Evolutionary conservation across 2,888 invertebrate genomes (phyloP).

Genomic region (Ellobium chinense): DNA sequence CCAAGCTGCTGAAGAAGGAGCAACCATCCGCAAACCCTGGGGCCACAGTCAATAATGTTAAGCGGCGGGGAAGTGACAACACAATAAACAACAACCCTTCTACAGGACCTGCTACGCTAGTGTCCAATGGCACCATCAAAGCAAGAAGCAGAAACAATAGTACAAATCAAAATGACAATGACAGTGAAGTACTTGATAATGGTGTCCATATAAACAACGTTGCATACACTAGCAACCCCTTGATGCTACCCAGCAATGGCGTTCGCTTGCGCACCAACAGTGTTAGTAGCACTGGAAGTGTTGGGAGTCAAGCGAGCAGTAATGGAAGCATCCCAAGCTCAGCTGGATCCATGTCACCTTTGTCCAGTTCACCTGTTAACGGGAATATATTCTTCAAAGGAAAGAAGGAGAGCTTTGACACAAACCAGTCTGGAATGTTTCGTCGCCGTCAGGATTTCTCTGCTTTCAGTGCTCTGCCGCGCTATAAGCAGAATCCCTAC

Average conservation of each 20-base stretch:
- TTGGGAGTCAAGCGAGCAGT: slow-evolving; percentile 51
- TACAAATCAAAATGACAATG: slow-evolving; percentile 12
- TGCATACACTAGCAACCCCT: neutral
- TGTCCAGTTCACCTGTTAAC: slow-evolving; percentile 59
- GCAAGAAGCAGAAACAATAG: slow-evolving; percentile 37
- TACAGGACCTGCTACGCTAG: slow-evolving; percentile 79
- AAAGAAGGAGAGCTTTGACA: slow-evolving; percentile 54
- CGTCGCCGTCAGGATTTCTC: slow-evolving; percentile 95
- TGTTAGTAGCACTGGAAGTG: slow-evolving; percentile 76
- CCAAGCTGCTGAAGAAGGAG: slow-evolving; percentile 48
- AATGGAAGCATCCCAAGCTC: slow-evolving; percentile 76
- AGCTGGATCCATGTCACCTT: slow-evolving; percentile 64
- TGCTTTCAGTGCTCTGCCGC: slow-evolving; percentile 86
- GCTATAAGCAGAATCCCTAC: slow-evolving; percentile 98
- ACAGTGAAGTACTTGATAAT: slow-evolving; percentile 35
- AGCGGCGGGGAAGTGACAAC: slow-evolving; percentile 64
- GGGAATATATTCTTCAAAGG: slow-evolving; percentile 52
- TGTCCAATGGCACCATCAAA: slow-evolving; percentile 5
- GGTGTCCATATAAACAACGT: slow-evolving; percentile 1
- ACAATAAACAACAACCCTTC: slow-evolving; percentile 48
- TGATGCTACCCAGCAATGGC: slow-evolving; percentile 8
- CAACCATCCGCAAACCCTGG: slow-evolving; percentile 46
- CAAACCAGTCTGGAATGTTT: slow-evolving; percentile 84
- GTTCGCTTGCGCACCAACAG: slow-evolving; percentile 75
- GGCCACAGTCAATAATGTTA: neutral